These are phyloP conservation scores for Tauraco hartlaubi DNA, from an alignment of 2,797 vertebrate genomes.

Conservation along the genomic window DNA sequence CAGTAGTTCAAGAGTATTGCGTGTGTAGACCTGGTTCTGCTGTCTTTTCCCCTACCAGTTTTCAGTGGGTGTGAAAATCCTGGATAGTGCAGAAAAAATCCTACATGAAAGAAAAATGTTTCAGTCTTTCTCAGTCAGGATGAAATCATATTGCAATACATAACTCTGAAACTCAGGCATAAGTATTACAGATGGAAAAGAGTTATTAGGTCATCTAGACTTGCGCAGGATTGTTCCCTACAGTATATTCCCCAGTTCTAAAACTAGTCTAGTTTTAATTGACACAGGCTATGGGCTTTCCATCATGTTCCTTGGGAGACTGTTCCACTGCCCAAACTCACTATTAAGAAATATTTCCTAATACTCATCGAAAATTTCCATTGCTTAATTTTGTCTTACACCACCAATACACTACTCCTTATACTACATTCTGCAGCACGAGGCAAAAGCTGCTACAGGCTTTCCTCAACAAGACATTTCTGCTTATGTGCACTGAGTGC, in stretches of 20 bases:
- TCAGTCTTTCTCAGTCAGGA: constrained; percentile 17
- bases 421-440: neutral
- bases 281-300: constrained; percentile 35
- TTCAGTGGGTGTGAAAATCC: neutral
- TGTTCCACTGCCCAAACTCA: constrained; percentile 11
- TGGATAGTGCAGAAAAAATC: neutral
- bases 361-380: neutral
- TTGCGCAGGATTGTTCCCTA: constrained; percentile 35
- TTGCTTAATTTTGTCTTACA: constrained; percentile 6
- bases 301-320: constrained; percentile 42
- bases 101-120: neutral
- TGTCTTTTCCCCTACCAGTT: neutral
- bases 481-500: neutral
- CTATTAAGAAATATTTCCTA: constrained; percentile 46
- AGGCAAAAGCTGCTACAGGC: neutral
- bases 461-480: neutral
- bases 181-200: constrained; percentile 48
- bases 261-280: constrained; percentile 63
- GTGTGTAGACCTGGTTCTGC: neutral
- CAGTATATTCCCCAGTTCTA: constrained; percentile 14
- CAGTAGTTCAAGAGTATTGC: neutral
- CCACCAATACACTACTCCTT: neutral
- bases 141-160: constrained; percentile 41
- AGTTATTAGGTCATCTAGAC: constrained; percentile 59
- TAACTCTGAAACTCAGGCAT: constrained; percentile 14